Evolutionary conservation across 1,140 invertebrate species (phyloP).

Genomic region (Ostrea edulis): DNA sequence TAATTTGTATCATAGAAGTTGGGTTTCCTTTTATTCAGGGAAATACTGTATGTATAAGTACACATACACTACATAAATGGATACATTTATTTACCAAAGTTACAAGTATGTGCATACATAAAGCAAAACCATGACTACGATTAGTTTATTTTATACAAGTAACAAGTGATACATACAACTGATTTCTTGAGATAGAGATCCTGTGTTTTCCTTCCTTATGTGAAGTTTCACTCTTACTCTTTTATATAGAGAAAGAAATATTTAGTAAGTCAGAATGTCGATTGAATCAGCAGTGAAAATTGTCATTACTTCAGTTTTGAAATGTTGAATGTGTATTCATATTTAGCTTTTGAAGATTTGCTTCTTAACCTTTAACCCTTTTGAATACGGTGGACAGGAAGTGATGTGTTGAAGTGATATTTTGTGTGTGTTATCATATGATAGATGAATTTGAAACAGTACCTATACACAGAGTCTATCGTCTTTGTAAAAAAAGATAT

Average conservation of each 20-base stretch:
- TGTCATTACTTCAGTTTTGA: not conserved
- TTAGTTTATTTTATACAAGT: no score
- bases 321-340: not conserved
- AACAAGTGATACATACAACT: no score
- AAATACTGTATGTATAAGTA: no score
- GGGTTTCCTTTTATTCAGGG: no score
- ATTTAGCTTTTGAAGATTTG: not conserved
- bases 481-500: not conserved
- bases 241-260: slow-evolving; percentile 31
- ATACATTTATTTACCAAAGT: no score
- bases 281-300: not conserved
- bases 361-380: not conserved
- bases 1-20: no score
- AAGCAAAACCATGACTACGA: no score
- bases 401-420: slow-evolving; percentile 15
- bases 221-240: not conserved
- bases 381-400: not conserved
- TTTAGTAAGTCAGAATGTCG: slow-evolving; percentile 20
- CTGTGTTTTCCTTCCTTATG: not conserved
- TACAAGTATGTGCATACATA: no score
- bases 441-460: not conserved
- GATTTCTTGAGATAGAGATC: no score
- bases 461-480: no score
- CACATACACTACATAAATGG: no score
- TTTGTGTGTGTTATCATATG: not conserved